phyloP scores from a whole-genome alignment of 2,797 vertebrate genomes.

The Ctenopoma kingsleyae region DNA sequence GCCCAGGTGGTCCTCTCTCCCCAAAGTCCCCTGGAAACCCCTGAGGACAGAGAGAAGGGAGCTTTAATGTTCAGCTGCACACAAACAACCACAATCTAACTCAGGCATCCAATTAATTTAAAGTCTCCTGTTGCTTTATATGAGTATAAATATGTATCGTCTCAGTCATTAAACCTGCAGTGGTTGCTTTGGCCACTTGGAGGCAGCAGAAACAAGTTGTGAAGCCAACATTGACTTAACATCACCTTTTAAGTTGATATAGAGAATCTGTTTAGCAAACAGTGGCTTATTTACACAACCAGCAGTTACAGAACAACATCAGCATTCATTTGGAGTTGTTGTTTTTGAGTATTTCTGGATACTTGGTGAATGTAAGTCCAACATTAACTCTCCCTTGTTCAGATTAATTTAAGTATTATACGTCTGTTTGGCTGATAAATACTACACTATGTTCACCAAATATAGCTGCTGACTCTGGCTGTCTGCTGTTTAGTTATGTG shows the following conservation, averaged over 20 bases:
- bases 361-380: neutral
- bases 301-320: neutral
- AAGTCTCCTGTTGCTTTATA: neutral
- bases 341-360: neutral
- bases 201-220: slow-evolving; percentile 1
- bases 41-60: slow-evolving; percentile 78
- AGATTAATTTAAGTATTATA: neutral
- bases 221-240: neutral
- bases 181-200: slow-evolving; percentile 4
- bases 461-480: neutral
- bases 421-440: neutral
- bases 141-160: neutral
- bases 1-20: slow-evolving; percentile 94
- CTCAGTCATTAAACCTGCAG: neutral
- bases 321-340: neutral
- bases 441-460: too few species aligned
- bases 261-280: neutral
- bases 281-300: too few species aligned
- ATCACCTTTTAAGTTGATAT: neutral
- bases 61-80: slow-evolving; percentile 50
- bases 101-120: slow-evolving; percentile 14
- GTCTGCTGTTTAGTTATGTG: slow-evolving; percentile 8
- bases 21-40: slow-evolving; percentile 98
- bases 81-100: slow-evolving; percentile 3
- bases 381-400: neutral